Evolutionary conservation across 2,797 vertebrate genomes (phyloP), one percentile per base, ranked within the genome.

Genomic region (Hephaestus fuliginosus): DNA sequence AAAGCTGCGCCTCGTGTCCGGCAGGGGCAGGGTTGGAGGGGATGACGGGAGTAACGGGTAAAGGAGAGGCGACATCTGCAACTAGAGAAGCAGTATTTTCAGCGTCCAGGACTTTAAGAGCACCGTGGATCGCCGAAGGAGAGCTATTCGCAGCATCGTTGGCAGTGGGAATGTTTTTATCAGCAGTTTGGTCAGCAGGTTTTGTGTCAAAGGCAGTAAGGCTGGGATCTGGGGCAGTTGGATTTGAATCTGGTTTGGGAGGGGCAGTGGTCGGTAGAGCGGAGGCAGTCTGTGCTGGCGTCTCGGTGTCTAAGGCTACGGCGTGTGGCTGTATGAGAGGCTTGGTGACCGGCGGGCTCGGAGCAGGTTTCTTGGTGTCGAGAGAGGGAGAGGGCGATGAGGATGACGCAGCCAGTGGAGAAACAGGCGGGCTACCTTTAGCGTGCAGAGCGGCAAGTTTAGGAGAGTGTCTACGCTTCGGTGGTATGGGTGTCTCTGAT

Each of bases 401-500:
- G 36, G 91, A 87, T 9, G 92, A 84, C 0, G 79, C 20, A 5
- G 90, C 88, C 0, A 95, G 92, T 4, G 93, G 91, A 30, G 94
- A 95, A 9, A 93, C 90, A 3, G 93, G 90, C 1, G 90, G 90
- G 69, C 90, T 94, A 68, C 58, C 49, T 85, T 88, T 95, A 71
- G 92, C 89, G 18, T 90, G 88, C 67, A 89, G 74, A 36, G 93
- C 92, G 0, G 86, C 84, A 0, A 94, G 89, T 82, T 94, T 95
- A 55, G 94, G 94, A 22, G 94, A 95, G 87, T 95, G 90, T 68
- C 90, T 90, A 63, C 94, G 93, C 69, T 94, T 94, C 0, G 94
- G 94, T n/a, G 94, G 93, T 48, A 95, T 92, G 0, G 94, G 94
- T 0, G 89, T 90, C 63, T 86, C 89, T 33, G 92, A 36, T 81